Evolutionary conservation across 2,888 invertebrate species (phyloP).

Genomic region (Epinotia ramella): DNA sequence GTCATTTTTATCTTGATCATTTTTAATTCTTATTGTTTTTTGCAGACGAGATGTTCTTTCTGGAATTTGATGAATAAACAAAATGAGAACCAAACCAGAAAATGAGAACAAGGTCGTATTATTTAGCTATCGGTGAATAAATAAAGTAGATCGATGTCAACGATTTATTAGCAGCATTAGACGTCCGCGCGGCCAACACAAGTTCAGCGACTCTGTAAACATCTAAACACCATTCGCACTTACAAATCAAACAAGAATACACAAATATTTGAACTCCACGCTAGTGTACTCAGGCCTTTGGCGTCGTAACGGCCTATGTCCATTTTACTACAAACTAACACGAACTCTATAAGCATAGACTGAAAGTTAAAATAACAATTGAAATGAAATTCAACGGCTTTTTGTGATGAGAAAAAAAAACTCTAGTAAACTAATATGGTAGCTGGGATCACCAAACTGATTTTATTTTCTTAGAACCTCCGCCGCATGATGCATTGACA

Average conservation of each 20-base stretch:
- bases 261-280: slow-evolving; percentile 79
- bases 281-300: slow-evolving; percentile 52
- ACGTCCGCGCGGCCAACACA: slow-evolving; percentile 67
- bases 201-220: slow-evolving; percentile 80
- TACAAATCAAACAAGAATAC: slow-evolving; percentile 81
- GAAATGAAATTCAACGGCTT: slow-evolving; percentile 56
- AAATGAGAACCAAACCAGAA: slow-evolving; percentile 37
- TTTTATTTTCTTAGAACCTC: slow-evolving; percentile 76
- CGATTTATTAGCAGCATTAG: slow-evolving; percentile 76
- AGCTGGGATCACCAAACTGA: slow-evolving; percentile 72
- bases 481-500: slow-evolving; percentile 56
- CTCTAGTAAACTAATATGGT: slow-evolving; percentile 77
- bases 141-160: slow-evolving; percentile 71
- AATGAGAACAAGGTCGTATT: slow-evolving; percentile 34
- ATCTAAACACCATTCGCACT: slow-evolving; percentile 84
- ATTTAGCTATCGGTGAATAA: slow-evolving; percentile 50
- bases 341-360: slow-evolving; percentile 58
- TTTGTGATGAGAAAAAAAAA: slow-evolving; percentile 59
- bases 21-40: neutral
- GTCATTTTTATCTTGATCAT: neutral
- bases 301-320: slow-evolving; percentile 65
- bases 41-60: neutral
- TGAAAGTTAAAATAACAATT: slow-evolving; percentile 60
- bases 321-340: slow-evolving; percentile 60
- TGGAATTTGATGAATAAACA: slow-evolving; percentile 7